Conservation (phyloP, 2,113 vertebrate species). For the Saiga tatarica region DNA sequence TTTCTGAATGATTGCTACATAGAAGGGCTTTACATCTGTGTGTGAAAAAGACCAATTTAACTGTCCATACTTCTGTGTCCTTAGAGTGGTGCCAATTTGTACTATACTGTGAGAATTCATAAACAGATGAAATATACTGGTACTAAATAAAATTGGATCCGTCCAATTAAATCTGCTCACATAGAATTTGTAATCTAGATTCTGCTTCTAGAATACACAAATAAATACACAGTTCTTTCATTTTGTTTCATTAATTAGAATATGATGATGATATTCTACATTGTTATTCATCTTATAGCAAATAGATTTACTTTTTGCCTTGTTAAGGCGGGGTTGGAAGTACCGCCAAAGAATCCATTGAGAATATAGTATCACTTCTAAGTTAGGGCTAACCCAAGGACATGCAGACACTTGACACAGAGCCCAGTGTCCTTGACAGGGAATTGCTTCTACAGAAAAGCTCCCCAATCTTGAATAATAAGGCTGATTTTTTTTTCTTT, state of each 20-base stretch:
- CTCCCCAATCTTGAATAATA: neutral
- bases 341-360: neutral
- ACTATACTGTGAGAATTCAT: neutral
- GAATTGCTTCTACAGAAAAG: neutral
- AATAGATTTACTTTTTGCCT: neutral
- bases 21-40: neutral
- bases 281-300: neutral
- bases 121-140: neutral
- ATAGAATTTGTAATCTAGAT: neutral
- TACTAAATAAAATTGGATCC: neutral
- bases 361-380: neutral
- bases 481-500: neutral
- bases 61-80: neutral
- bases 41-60: conserved; percentile 14
- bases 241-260: conserved; percentile 8
- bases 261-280: neutral
- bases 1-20: neutral
- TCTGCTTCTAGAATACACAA: neutral
- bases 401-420: neutral
- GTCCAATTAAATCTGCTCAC: neutral
- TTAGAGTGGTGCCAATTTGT: neutral
- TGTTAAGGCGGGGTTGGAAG: neutral
- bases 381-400: neutral
- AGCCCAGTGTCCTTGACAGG: neutral
- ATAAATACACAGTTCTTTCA: neutral